phyloP scores from a whole-genome alignment of 1,140 invertebrate species.

The Solenopsis fugax region DNA sequence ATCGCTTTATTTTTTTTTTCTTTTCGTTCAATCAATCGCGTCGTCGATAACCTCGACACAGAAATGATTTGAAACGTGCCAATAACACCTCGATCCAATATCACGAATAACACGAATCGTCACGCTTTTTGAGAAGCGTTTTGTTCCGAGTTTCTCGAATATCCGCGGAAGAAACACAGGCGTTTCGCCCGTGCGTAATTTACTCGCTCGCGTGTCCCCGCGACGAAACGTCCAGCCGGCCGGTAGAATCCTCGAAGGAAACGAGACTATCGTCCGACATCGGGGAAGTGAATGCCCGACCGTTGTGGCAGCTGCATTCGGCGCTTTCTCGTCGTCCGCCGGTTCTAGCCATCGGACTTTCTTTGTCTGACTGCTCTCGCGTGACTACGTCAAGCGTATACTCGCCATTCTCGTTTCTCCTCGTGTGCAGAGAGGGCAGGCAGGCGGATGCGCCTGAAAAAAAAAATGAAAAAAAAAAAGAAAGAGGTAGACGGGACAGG shows the following conservation, averaged over 20 bases:
- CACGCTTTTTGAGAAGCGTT: not conserved
- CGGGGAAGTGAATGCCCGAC: constrained; percentile 44
- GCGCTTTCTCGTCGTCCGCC: constrained; percentile 57
- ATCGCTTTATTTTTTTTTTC: constrained; percentile 7
- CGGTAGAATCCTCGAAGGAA: constrained; percentile 40
- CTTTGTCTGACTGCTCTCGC: constrained; percentile 75
- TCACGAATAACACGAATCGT: not conserved
- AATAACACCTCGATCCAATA: not conserved
- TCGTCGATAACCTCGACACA: constrained; percentile 48
- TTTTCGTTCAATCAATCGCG: not conserved
- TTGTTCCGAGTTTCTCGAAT: constrained; percentile 6
- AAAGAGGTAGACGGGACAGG: constrained; percentile 46
- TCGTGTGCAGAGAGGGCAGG: constrained; percentile 14
- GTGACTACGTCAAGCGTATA: constrained; percentile 64
- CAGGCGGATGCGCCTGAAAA: constrained; percentile 16
- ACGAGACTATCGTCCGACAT: constrained; percentile 45
- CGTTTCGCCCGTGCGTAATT: not conserved
- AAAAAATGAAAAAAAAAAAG: constrained; percentile 19
- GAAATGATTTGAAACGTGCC: constrained; percentile 35
- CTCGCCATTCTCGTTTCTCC: constrained; percentile 53
- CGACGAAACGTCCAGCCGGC: constrained; percentile 14
- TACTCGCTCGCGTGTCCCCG: constrained; percentile 40
- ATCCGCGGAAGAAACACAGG: not conserved
- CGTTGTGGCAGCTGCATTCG: constrained; percentile 75
- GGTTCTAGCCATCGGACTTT: constrained; percentile 58